Evolutionary conservation across 2,888 invertebrate species (phyloP), one percentile per base, ranked within the genome.

Genomic region (Mythimna albipuncta): DNA sequence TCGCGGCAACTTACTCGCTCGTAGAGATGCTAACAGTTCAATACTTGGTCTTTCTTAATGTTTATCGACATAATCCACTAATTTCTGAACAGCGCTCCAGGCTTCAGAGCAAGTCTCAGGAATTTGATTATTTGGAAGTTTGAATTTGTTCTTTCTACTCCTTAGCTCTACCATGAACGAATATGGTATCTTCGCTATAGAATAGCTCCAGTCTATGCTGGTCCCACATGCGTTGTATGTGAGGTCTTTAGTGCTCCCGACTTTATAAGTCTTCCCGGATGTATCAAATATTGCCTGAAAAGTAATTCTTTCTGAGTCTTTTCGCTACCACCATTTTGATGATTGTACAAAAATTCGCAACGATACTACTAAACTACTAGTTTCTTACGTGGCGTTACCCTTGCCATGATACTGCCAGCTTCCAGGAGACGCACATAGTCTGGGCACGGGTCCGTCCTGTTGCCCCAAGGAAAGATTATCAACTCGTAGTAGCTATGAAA

Each of bases 391-490:
- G 83, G 77, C 83, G 86, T 93, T 94, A 95, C 96, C 93, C 92
- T 94, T 81, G 96, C 90, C 94, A 96, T 96, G 50, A 88, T 79
- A 44, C 92, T 84, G 54, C 93, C 96, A 26, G 92, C 96, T 89
- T 95, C 94, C 62, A 96, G 84, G 38, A 95, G 82, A 11, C 89
- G 89, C 9, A 96, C 79, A 72, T 96, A 96, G 79, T 95, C 91
- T 7, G 93, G 93, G 81, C 95, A 95, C 5, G 94, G 93, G 2
- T 95, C 95, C 11, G 85, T 87, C 69, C 91, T 93, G 88, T 91
- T 90, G 11, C 96, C 95, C 95, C 95, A 96, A 0, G 96, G 96
- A 79, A 96, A 96, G 67, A 95, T 94, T 66, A 96, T 96, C 75
- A 94, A 83, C 82, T 96, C 95, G 74, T 90, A 95, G 85, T 95